These are phyloP conservation scores for Platyura marginata DNA, from an alignment of 1,140 invertebrate species.

Conservation along the genomic window DNA sequence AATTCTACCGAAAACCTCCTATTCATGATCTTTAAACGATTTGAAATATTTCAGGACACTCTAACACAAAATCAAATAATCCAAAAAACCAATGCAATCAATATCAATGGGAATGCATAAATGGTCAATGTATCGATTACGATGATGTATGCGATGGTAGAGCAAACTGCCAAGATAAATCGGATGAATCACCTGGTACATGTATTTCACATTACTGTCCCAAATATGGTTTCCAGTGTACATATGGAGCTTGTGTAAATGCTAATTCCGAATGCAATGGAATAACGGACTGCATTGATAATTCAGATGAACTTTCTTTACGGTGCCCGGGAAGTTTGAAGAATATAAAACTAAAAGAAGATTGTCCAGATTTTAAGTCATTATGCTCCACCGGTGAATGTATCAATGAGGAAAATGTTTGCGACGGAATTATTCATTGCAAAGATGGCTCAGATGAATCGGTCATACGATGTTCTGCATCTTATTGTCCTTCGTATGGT, in stretches of 20 bases:
- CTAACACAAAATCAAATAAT: too few species aligned
- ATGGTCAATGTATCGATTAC: too few species aligned
- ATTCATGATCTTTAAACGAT: too few species aligned
- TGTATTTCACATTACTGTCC: conserved; percentile 23
- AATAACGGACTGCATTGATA: conserved; percentile 39
- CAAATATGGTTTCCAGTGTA: conserved; percentile 25
- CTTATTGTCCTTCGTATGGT: not conserved
- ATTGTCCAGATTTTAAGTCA: not conserved
- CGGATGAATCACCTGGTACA: conserved; percentile 31
- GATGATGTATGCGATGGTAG: too few species aligned
- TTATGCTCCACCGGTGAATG: conserved; percentile 1
- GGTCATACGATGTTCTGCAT: not conserved
- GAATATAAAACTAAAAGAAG: not conserved
- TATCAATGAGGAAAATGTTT: conserved; percentile 5
- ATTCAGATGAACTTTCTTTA: conserved; percentile 41
- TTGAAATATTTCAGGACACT: too few species aligned
- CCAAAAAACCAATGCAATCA: too few species aligned
- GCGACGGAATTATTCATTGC: conserved; percentile 8
- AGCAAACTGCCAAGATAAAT: conserved; percentile 41
- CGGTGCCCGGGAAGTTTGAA: not conserved
- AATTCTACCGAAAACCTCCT: too few species aligned
- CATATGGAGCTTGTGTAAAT: conserved; percentile 43
- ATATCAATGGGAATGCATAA: too few species aligned
- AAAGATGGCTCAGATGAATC: conserved; percentile 2
- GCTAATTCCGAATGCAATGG: conserved; percentile 37